Evolutionary conservation across 2,797 vertebrate genomes (phyloP), one percentile per base, ranked within the genome.

Genomic region (Gymnopithys bicolor): DNA sequence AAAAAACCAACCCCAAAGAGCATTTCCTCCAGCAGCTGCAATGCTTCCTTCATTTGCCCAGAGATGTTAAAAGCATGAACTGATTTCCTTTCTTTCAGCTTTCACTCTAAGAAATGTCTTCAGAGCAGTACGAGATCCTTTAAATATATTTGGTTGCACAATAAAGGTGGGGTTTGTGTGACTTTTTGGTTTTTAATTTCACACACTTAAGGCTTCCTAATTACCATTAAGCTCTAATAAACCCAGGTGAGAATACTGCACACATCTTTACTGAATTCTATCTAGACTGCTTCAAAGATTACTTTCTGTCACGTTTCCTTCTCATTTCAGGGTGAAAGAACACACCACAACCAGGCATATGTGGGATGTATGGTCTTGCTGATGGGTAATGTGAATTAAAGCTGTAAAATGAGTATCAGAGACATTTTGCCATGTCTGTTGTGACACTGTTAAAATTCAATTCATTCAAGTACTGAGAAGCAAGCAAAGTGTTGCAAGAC

Each of bases 191-290:
- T 68, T 94, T 92, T 75, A 70, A 92, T 88, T 94, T 91, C 86
- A 93, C 74, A 95, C 73, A 73, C 73, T 89, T 96, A 86, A 84
- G 53, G 70, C 89, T 94, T 92, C 87, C 95, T 96, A 93, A 96
- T 95, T 94, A 95, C 77, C 51, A 94, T 77, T 94, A 96, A 96
- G 92, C 77, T 94, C 91, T 67, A 94, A 95, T 78, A 95, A 96
- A 92, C 43, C 69, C 80, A 85, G 93, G 82, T 71, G 93, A 94
- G 87, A 96, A 89, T 48, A 75, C 49, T 83, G 71, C 84, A 93
- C 81, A 75, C 23, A 25, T 92, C 90, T 95, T 85, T 85, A 92
- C 3, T 85, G 25, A 93, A 81, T 93, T 89, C 64, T 87, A 53
- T 30, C 27, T 10, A 68, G 78, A 75, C 63, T 89, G 67, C 80